These are phyloP conservation scores for Ypsolopha scabrella DNA, from an alignment of 2,888 invertebrate genomes.

Conservation along the genomic window DNA sequence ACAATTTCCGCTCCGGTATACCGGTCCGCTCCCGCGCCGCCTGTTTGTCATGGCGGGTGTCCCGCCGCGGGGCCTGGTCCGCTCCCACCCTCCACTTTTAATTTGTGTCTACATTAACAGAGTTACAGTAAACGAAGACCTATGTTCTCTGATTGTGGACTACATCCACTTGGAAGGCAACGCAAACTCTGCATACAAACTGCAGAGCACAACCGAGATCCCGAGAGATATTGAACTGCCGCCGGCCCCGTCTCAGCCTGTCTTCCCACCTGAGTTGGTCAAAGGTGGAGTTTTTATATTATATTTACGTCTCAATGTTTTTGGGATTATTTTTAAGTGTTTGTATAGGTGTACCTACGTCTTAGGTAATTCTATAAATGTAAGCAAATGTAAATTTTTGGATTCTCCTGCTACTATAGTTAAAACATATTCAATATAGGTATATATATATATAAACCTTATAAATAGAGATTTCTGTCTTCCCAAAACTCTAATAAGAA, in stretches of 20 bases:
- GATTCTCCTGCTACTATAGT: no score
- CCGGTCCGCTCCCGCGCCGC: constrained; percentile 45
- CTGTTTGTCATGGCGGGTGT: constrained; percentile 34
- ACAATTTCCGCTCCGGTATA: no score
- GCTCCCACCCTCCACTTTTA: constrained; percentile 54
- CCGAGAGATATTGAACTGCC: constrained; percentile 46
- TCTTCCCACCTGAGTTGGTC: constrained; percentile 45
- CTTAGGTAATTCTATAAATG: no score
- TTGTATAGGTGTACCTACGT: no score
- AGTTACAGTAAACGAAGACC: constrained; percentile 43
- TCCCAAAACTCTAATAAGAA: no score
- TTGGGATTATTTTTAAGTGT: no score
- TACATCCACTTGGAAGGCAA: constrained; percentile 53
- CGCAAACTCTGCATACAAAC: constrained; percentile 28
- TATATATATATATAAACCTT: no score
- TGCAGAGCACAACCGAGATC: constrained; percentile 30
- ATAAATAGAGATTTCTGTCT: no score
- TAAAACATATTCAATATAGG: no score
- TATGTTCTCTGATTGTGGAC: constrained; percentile 38
- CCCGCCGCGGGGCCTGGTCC: no score
- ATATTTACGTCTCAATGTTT: no score
- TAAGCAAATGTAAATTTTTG: no score
- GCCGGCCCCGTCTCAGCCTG: constrained; percentile 36
- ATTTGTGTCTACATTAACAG: constrained; percentile 32
- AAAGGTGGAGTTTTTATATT: constrained; percentile 50